Percentiles rank a stretch among this genome's conserved stretches.
phyloP scores from a whole-genome alignment of 2,797 vertebrate species.

The Lepilemur septentrionalis region DNA sequence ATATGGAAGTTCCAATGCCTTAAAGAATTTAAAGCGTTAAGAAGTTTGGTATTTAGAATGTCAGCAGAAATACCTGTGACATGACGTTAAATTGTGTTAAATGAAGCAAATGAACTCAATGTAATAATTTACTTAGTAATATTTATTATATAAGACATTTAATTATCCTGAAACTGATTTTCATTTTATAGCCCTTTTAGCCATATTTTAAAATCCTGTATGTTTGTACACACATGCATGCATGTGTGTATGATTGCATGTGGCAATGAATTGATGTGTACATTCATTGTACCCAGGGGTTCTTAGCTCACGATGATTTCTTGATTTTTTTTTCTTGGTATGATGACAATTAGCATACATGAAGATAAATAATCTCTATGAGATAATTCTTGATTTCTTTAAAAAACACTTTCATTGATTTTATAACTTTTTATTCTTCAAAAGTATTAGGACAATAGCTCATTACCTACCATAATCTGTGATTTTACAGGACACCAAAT shows the following conservation, averaged over 20 bases:
- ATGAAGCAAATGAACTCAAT: neutral
- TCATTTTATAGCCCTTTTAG: neutral
- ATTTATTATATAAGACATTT: slow-evolving; percentile 1
- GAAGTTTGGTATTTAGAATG: neutral
- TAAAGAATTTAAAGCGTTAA: neutral
- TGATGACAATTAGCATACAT: neutral
- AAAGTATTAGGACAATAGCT: neutral
- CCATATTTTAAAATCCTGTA: neutral
- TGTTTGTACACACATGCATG: neutral
- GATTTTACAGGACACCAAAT: slow-evolving; percentile 99
- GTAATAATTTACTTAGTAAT: neutral
- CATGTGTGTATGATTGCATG: fast-evolving
- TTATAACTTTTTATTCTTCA: neutral
- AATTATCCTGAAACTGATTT: neutral
- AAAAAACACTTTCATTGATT: slow-evolving; percentile 28
- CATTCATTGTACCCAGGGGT: neutral
- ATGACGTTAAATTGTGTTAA: neutral
- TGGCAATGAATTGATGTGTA: neutral
- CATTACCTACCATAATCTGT: slow-evolving; percentile 95
- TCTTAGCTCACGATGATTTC: neutral
- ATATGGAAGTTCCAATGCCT: neutral
- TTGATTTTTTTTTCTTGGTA: neutral
- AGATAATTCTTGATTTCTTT: neutral
- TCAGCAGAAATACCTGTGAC: neutral
- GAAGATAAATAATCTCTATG: neutral